These are phyloP conservation scores for Smutsia temminckii DNA, from an alignment of 2,797 vertebrate species.

Conservation along the genomic window DNA sequence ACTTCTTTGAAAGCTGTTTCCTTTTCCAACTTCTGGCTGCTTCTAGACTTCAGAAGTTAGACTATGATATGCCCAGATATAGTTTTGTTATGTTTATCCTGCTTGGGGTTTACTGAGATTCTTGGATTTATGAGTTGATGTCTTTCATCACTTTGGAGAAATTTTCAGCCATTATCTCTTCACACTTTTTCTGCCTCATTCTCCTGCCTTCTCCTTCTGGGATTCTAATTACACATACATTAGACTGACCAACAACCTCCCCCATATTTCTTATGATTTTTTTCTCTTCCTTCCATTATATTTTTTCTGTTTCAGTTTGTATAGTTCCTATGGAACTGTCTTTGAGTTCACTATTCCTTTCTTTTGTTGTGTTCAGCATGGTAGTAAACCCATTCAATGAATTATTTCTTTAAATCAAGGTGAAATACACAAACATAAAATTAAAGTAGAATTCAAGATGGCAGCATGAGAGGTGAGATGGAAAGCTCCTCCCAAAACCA, in stretches of 20 bases:
- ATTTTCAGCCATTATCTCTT: background rate
- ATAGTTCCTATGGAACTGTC: background rate
- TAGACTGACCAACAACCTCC: background rate
- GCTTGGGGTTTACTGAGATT: background rate
- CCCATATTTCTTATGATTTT: background rate
- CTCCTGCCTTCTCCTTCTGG: background rate
- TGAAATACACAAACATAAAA: background rate
- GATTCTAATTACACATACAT: background rate
- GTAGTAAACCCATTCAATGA: background rate
- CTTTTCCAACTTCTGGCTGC: background rate
- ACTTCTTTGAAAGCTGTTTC: background rate
- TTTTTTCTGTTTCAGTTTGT: background rate
- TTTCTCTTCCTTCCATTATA: background rate
- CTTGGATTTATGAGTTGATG: background rate
- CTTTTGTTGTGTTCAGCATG: background rate
- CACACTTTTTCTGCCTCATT: background rate
- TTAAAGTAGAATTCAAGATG: background rate
- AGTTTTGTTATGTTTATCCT: background rate
- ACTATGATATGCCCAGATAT: background rate
- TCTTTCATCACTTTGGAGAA: background rate
- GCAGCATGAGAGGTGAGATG: too few species aligned
- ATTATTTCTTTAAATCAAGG: background rate
- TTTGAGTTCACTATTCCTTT: background rate
- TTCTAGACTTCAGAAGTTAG: slow-evolving; percentile 6
- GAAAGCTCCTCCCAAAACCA: too few species aligned